Base-by-base conservation (phyloP, 2,797 vertebrate genomes). In the Parambassis ranga region DNA sequence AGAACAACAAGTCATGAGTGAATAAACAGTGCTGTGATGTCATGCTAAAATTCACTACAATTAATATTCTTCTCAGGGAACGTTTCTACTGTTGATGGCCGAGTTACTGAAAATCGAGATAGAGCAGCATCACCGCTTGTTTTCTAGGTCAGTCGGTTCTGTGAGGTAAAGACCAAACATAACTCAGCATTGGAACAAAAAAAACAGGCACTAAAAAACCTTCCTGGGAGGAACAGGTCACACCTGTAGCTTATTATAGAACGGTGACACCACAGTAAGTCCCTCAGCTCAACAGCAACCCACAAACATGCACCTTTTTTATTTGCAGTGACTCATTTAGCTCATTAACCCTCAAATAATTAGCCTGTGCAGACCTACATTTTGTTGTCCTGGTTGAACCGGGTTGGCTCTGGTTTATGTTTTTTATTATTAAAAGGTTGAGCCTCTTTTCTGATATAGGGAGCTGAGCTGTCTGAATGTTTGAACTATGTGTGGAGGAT, bases 241-340 rank as follows among this genome's bases (percentile, higher is more conserved):
- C 46, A 67, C 30, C 43, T 60, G 47, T 15, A 30, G 46, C 57
- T 69, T 66, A 62, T 69, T 56, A 51, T 57, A 75, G 60, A 43
- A 7, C 0, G 2, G 3, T 52, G 63, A 64, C 23, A 57, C 31
- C 37, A 38, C 38, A 44, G 37, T 7, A 7, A 32, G 42, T 56
- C 46, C 55, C 63, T 14, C 36, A 70, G 41, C 67, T 49, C 41
- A 16, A 31, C 9, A 39, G 32, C 61, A 39, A 11, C 48, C 27
- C 42, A 49, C n/a, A 20, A 43, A 39, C 47, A 51, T 13, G 22
- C 28, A 10, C 19, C 0, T 6, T 11, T 26, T 36, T 55, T 53
- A 46, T 52, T 50, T 43, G 33, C 16, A 64, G 18, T 19, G 10
- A 33, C 61, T 35, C n/a, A 15, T 0, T 49, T 6, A 20, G 41